These are phyloP conservation scores for Mechanitis messenoides DNA, from an alignment of 2,888 invertebrate species.

Conservation along the genomic window DNA sequence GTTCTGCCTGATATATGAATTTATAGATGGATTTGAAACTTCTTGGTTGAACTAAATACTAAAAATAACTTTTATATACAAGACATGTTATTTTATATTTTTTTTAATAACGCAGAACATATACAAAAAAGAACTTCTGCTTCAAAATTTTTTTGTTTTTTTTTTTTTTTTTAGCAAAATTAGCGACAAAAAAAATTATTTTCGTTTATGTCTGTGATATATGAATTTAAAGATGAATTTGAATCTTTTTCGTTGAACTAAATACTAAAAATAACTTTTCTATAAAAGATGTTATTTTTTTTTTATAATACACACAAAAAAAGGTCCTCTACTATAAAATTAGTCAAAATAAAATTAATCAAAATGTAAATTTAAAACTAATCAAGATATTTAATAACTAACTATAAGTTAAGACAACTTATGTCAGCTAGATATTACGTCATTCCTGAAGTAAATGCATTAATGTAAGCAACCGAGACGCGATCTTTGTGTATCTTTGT, in stretches of 20 bases:
- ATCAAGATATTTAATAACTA: neutral
- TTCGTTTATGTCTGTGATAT: conserved; percentile 42
- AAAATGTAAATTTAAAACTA: neutral
- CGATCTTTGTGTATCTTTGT: conserved; percentile 56
- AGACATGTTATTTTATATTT: too few species aligned
- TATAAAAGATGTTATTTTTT: too few species aligned
- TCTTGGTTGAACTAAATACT: too few species aligned
- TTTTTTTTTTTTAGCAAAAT: too few species aligned
- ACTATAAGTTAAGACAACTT: neutral
- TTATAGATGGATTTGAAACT: conserved; percentile 24
- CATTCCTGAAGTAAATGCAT: conserved; percentile 65
- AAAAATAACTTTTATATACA: too few species aligned
- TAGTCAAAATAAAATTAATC: neutral
- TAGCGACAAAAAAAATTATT: conserved; percentile 32
- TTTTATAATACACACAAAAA: too few species aligned
- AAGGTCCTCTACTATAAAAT: too few species aligned
- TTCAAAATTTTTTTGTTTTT: too few species aligned
- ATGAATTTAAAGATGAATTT: conserved; percentile 23
- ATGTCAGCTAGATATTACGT: conserved; percentile 45
- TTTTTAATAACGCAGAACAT: too few species aligned
- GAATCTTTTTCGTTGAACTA: too few species aligned
- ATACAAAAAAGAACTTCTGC: too few species aligned
- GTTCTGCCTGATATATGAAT: conserved; percentile 40
- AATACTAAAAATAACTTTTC: too few species aligned
- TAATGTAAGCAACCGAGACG: conserved; percentile 53